Evolutionary conservation across 2,888 invertebrate genomes (phyloP).

Genomic region (Drosophila neotestacea): DNA sequence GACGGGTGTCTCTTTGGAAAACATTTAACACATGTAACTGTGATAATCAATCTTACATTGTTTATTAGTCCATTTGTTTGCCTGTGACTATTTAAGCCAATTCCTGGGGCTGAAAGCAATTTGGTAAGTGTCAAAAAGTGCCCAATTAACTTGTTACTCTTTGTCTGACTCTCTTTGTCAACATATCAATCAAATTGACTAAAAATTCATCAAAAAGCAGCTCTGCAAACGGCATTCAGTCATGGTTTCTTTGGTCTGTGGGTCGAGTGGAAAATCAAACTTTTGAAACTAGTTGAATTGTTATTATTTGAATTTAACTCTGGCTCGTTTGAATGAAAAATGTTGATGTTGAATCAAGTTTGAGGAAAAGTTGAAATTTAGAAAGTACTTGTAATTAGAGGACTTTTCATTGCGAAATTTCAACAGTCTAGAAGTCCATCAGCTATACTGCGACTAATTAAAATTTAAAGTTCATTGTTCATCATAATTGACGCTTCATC

Average conservation of each 20-base stretch:
- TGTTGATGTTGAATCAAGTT: conserved; percentile 20
- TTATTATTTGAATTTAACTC: conserved; percentile 60
- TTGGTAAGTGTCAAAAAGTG: conserved; percentile 67
- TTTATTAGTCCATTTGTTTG: conserved; percentile 7
- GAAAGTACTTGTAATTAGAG: conserved; percentile 45
- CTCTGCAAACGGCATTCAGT: conserved; percentile 26
- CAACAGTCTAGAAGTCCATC: conserved; percentile 2
- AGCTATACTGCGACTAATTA: conserved; percentile 39
- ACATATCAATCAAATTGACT: conserved; percentile 79
- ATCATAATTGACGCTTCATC: conserved; percentile 18
- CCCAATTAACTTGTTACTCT: conserved; percentile 64
- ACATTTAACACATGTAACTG: conserved; percentile 17
- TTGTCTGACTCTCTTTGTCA: conserved; percentile 50
- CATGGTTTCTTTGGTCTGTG: conserved; percentile 14
- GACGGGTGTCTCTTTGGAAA: background rate
- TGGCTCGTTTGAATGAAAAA: conserved; percentile 30
- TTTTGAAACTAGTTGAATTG: conserved; percentile 69
- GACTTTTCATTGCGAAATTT: conserved; percentile 1
- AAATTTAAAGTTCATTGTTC: conserved; percentile 36
- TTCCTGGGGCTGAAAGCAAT: conserved; percentile 40
- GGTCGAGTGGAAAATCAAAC: conserved; percentile 56
- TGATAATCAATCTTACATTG: conserved; percentile 11
- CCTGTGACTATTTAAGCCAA: conserved; percentile 15
- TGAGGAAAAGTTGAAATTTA: conserved; percentile 17
- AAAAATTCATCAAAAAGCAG: conserved; percentile 58